Evolutionary conservation across 1,140 invertebrate species (phyloP).

Genomic region (Pseudomyrmex sp.): DNA sequence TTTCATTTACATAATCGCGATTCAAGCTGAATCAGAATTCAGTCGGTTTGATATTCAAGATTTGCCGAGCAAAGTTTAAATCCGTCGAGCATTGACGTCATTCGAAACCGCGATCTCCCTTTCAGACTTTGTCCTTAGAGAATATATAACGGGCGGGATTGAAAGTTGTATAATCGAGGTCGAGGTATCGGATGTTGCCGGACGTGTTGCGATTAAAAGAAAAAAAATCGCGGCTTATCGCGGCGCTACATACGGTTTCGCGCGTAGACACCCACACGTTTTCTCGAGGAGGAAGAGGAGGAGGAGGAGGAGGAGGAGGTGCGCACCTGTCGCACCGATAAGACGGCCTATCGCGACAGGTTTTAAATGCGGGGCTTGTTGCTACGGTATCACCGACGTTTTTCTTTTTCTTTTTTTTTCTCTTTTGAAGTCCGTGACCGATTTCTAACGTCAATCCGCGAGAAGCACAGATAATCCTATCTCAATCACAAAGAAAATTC

Average conservation of each 20-base stretch:
- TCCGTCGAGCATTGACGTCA: slow-evolving; percentile 14
- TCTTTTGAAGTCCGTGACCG: not conserved
- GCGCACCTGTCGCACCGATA: slow-evolving; percentile 79
- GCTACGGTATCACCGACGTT: slow-evolving; percentile 7
- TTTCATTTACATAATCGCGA: not conserved
- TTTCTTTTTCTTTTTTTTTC: slow-evolving; percentile 5
- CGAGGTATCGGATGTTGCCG: slow-evolving; percentile 37
- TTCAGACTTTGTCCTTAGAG: not conserved
- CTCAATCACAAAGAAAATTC: not conserved
- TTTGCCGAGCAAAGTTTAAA: slow-evolving; percentile 14
- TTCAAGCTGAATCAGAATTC: not conserved
- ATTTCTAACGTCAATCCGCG: not conserved
- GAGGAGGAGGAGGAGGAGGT: slow-evolving; percentile 5
- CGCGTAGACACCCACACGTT: slow-evolving; percentile 73
- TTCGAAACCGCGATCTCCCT: not conserved
- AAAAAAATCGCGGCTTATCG: slow-evolving; percentile 58
- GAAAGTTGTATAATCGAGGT: slow-evolving; percentile 20
- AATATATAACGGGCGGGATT: not conserved
- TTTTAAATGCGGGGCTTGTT: slow-evolving; percentile 61
- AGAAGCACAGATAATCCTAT: not conserved
- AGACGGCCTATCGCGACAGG: slow-evolving; percentile 66
- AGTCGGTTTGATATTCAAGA: slow-evolving; percentile 6
- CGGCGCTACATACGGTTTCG: slow-evolving; percentile 53
- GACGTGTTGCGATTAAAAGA: slow-evolving; percentile 35
- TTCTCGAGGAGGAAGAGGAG: slow-evolving; percentile 31